phyloP scores from a whole-genome alignment of 1,140 invertebrate genomes.

The Philopotamus ludificatus region DNA sequence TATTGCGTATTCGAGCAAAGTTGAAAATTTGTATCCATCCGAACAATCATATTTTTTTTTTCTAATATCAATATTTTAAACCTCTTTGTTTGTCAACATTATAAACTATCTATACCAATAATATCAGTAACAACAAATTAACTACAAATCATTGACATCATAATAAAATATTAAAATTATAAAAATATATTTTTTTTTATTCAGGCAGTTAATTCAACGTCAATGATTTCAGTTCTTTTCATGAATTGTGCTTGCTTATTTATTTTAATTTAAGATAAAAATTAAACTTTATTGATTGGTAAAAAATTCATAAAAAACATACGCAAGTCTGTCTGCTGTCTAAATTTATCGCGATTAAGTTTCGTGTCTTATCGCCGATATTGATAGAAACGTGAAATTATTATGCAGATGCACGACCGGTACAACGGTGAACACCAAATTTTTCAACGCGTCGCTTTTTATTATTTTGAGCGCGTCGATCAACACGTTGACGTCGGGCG shows the following conservation, averaged over 20 bases:
- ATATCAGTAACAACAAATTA: too few species aligned
- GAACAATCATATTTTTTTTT: too few species aligned
- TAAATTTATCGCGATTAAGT: conserved; percentile 5
- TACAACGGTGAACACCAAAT: conserved; percentile 70
- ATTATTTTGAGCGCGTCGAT: conserved; percentile 57
- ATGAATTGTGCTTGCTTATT: too few species aligned
- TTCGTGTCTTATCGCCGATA: conserved; percentile 67
- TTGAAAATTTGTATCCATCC: too few species aligned
- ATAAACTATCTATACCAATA: too few species aligned
- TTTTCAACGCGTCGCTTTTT: conserved; percentile 50
- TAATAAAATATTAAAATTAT: neutral
- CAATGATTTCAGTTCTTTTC: neutral
- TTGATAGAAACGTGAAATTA: conserved; percentile 74
- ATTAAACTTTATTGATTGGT: neutral
- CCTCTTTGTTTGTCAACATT: too few species aligned
- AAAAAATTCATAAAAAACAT: neutral
- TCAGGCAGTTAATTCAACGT: neutral
- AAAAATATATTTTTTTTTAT: neutral
- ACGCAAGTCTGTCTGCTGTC: neutral
- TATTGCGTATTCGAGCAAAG: too few species aligned
- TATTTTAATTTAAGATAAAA: neutral
- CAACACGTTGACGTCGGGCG: conserved; percentile 57
- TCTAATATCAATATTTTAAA: too few species aligned
- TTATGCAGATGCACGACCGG: conserved; percentile 76
- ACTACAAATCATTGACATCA: neutral